A percentile compares a stretch with the other conserved stretches of the same genome.
Conservation (phyloP, 1,140 invertebrate genomes). For the Bombus impatiens region DNA sequence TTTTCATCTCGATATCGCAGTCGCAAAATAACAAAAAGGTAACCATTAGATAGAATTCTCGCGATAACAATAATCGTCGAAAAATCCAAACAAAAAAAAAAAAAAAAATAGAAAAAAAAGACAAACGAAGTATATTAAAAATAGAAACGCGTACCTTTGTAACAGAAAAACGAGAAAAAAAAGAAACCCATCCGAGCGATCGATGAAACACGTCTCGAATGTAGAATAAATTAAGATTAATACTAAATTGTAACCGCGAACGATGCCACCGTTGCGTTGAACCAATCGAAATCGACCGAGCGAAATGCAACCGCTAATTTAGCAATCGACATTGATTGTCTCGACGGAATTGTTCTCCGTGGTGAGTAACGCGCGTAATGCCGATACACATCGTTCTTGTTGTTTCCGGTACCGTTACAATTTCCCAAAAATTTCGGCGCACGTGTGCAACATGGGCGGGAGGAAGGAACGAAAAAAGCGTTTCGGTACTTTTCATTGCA, state of each 20-base stretch:
- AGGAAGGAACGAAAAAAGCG: neutral
- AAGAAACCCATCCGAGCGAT: neutral
- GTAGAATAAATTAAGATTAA: conserved; percentile 30
- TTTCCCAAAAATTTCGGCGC: neutral
- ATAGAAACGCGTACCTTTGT: neutral
- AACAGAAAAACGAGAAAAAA: too few relatives aligned
- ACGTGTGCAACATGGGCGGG: neutral
- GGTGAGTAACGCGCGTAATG: neutral
- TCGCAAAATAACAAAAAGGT: neutral
- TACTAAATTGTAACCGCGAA: conserved; percentile 17
- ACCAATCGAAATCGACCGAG: conserved; percentile 4
- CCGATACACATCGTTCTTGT: neutral
- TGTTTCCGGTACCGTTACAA: conserved; percentile 3
- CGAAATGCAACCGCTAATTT: conserved; percentile 30
- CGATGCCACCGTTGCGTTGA: neutral
- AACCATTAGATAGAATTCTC: neutral
- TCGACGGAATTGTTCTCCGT: conserved; percentile 26
- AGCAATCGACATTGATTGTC: conserved; percentile 35
- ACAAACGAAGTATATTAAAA: neutral
- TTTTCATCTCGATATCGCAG: conserved; percentile 8
- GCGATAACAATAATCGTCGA: neutral
- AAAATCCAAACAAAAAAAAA: neutral
- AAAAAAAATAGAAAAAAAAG: neutral
- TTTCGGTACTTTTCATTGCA: conserved; percentile 11
- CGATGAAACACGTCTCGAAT: conserved; percentile 1